Evolutionary conservation across 2,797 vertebrate genomes (phyloP), one percentile per base, ranked within the genome.

Genomic region (Coccyzus lansbergi): DNA sequence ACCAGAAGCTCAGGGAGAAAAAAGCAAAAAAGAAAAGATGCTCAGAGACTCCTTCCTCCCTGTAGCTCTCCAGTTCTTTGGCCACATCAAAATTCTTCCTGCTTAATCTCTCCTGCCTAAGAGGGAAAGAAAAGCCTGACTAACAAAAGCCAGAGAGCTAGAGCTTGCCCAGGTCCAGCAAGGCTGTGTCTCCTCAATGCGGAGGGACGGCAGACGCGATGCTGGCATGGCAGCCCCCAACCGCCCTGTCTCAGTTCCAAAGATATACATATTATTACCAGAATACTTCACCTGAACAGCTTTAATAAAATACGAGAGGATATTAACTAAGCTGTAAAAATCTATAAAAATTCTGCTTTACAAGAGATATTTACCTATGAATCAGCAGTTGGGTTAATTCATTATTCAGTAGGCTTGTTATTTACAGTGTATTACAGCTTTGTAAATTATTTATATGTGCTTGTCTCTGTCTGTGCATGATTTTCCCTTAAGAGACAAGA

Each of bases 391-490:
- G 96, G 94, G 94, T 97, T 98, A 98, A 98, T 98, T 98, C 96
- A 98, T 98, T 98, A 98, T 98, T 98, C 97, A 98, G 96, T 10
- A 97, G 96, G 93, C 92, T 97, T 97, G 96, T 98, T 98, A 98
- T 98, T 98, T 98, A 98, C 97, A 97, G 94, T 97, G 94, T 97
- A 97, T 97, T 98, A 98, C 96, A 96, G 94, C 97, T 97, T 98
- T 96, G 98, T 98, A 98, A 98, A 98, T 98, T 98, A 98, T 98
- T 98, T 98, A 98, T 97, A 96, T 87, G 77, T 80, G 92, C 95
- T 97, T 96, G 94, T 97, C 97, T 96, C 97, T 96, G 95, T 97
- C 97, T 97, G 86, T 89, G 92, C 94, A 92, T 91, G 95, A 95
- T 94, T 97, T 95, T 97, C 95, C 96, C 97, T 97, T 95, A 97